Conservation (phyloP, 2,888 invertebrate genomes). For the Erynnis tages region DNA sequence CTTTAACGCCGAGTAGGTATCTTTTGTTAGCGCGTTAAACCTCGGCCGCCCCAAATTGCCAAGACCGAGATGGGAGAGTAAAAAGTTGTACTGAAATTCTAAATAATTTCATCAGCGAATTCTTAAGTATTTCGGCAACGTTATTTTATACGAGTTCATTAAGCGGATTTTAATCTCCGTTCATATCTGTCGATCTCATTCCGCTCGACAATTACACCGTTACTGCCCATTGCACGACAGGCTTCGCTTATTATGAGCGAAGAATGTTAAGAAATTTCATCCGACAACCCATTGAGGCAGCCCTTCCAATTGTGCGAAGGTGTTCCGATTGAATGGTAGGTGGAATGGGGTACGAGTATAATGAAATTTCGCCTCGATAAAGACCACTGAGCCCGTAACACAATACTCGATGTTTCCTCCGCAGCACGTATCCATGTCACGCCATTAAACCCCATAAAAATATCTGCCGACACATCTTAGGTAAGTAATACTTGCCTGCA, state of each 20-base stretch:
- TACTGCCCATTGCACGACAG: constrained; percentile 76
- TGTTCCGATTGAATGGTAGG: constrained; percentile 78
- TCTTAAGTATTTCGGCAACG: constrained; percentile 50
- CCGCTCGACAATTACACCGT: constrained; percentile 75
- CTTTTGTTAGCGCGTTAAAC: constrained; percentile 27
- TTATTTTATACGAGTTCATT: constrained; percentile 62
- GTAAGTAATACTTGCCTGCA: constrained; percentile 56
- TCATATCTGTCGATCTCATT: constrained; percentile 75
- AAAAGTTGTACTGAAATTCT: constrained; percentile 30
- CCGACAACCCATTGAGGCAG: constrained; percentile 78
- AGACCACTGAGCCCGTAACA: constrained; percentile 77
- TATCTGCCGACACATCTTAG: constrained; percentile 75
- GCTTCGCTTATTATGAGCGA: constrained; percentile 73
- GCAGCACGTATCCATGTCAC: constrained; percentile 76
- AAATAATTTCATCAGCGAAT: constrained; percentile 38
- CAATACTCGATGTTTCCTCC: constrained; percentile 79
- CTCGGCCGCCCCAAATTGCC: constrained; percentile 22
- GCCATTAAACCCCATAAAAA: constrained; percentile 75
- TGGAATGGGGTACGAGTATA: constrained; percentile 75
- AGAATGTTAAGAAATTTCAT: constrained; percentile 81
- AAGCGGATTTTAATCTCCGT: constrained; percentile 70
- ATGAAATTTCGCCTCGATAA: constrained; percentile 79
- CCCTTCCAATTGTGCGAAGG: constrained; percentile 79
- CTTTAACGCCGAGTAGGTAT: constrained; percentile 26
- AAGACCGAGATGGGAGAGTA: constrained; percentile 25